Base-by-base conservation (phyloP, 2,888 invertebrate genomes). In the Unio pictorum region DNA sequence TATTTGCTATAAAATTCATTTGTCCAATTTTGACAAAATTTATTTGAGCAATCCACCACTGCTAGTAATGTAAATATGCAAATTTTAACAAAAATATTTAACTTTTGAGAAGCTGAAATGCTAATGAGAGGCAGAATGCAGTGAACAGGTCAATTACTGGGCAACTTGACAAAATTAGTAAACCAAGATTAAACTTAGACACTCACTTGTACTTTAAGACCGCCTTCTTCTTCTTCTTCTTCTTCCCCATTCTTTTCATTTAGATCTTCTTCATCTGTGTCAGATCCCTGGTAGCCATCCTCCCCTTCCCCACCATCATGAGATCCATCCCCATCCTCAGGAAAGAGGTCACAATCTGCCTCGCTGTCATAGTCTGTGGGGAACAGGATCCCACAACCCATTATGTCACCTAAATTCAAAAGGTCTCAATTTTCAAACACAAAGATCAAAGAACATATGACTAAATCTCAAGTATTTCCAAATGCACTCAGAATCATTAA, bases 311-410 rank as follows among this genome's bases (percentile, higher is more conserved):
- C 74, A 56, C 82, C 83, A 64, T 87, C 85, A 7, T 78, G 77
- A 8, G 64, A 61, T 20, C 71, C 75, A n/a, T 67, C 72, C 61
- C 75, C 77, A 60, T 84, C 85, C 60, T 87, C 84, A 18, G 81
- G 80, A 26, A 82, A 80, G 34, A 76, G 74, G 56, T 85, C 85
- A 67, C 81, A 84, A 72, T 88, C 88, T 26, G 78, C 79, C 61
- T 87, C 86, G 67, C 84, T 83, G 72, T 86, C 87, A 73, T 89
- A 89, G 74, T 89, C 89, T 20, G 89, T 82, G 2, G 92, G 91
- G 78, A 92, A 92, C 68, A 91, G 87, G 65, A 92, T 91, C 55
- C 92, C 92, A 88, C 92, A 92, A 17, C 92, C 92, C 90, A 92
- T 91, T n/a, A 91, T 88, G 81, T 92, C 92, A 76, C 91, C 90